Conservation (phyloP, 2,888 invertebrate genomes). For the Pimpla rufipes region DNA sequence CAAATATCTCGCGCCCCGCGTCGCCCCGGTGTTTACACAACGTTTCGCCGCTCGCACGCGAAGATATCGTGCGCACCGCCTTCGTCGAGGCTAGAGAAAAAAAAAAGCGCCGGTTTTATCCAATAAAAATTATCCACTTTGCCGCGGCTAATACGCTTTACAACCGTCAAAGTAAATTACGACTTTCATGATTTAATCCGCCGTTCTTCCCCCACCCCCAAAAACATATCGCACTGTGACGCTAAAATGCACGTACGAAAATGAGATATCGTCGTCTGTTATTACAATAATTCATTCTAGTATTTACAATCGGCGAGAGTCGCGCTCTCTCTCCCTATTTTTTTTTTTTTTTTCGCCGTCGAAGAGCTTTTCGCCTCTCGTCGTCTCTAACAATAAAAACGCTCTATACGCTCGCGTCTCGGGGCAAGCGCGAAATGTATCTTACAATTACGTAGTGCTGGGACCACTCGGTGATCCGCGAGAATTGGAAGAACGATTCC, state of each 20-base stretch:
- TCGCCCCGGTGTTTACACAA: conserved; percentile 23
- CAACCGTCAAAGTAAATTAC: conserved; percentile 39
- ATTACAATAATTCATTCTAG: conserved; percentile 65
- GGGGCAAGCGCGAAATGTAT: conserved; percentile 39
- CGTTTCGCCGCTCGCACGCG: conserved; percentile 25
- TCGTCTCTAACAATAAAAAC: conserved; percentile 69
- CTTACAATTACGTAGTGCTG: conserved; percentile 61
- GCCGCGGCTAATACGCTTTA: neutral
- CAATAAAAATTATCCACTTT: conserved; percentile 36
- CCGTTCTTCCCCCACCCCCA: neutral
- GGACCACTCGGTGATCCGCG: conserved; percentile 61
- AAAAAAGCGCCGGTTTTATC: neutral
- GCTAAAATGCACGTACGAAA: conserved; percentile 48
- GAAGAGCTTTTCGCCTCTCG: conserved; percentile 35
- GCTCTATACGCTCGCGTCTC: conserved; percentile 51
- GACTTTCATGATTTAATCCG: conserved; percentile 23
- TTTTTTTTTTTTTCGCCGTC: neutral
- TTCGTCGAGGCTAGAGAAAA: neutral
- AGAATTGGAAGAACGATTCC: conserved; percentile 77
- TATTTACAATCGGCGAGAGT: conserved; percentile 66
- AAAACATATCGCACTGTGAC: conserved; percentile 11
- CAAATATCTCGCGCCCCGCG: conserved; percentile 41
- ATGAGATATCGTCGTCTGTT: conserved; percentile 47
- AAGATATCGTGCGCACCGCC: conserved; percentile 17
- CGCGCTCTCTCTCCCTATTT: conserved; percentile 18